These are phyloP conservation scores for Globia sparganii DNA, from an alignment of 2,888 invertebrate species.

Conservation along the genomic window DNA sequence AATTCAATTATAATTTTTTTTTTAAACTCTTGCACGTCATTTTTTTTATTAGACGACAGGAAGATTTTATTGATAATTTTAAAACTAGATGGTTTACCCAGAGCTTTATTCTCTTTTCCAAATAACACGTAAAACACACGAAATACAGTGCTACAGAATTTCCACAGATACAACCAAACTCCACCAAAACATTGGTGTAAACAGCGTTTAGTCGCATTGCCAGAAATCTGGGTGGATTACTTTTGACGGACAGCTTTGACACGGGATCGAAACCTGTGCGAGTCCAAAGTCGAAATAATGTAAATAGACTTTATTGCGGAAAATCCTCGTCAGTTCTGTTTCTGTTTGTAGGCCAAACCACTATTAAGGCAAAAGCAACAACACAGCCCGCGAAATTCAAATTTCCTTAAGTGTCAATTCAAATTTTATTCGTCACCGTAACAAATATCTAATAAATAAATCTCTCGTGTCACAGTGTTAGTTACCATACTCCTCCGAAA, in stretches of 20 bases:
- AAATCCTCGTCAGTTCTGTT: background rate
- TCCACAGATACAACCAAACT: background rate
- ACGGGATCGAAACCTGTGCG: background rate
- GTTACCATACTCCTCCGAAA: no score
- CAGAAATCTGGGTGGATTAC: conserved; percentile 17
- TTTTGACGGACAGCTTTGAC: conserved; percentile 4
- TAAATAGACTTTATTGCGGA: background rate
- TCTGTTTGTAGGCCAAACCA: background rate
- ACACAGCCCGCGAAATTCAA: no score
- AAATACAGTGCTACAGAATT: background rate
- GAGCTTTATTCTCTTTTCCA: background rate
- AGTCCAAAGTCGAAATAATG: background rate
- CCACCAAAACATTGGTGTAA: background rate
- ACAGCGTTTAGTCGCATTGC: background rate
- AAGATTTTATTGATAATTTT: no score
- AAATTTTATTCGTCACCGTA: no score
- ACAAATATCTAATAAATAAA: no score
- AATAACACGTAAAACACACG: background rate
- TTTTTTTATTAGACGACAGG: background rate
- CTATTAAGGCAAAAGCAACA: no score
- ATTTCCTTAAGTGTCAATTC: no score
- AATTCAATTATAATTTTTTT: no score
- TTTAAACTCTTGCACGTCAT: background rate
- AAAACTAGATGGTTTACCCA: no score
- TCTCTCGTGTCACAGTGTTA: no score